A percentile compares a stretch with the other conserved stretches of the same genome.
Conservation (phyloP, 2,888 invertebrate genomes). For the Nesidiocoris tenuis region DNA sequence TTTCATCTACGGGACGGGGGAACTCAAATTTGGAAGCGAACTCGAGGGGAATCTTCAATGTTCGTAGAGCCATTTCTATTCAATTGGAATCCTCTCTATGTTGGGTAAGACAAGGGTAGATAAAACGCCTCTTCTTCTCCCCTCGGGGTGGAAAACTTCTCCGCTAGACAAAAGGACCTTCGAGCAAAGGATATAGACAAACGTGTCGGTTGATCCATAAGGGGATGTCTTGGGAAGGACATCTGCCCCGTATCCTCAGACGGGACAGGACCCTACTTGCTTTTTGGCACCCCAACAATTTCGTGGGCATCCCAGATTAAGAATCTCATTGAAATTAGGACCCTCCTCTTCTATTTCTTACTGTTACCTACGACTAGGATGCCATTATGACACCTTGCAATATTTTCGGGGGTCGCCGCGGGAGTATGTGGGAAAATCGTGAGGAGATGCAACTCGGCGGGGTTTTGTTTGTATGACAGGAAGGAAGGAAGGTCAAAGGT, state of each 20-base stretch:
- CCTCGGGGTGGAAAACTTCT: neutral
- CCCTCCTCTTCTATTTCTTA: neutral
- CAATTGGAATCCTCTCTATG: neutral
- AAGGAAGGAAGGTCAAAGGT: neutral
- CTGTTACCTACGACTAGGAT: neutral
- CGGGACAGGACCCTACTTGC: conserved; percentile 20
- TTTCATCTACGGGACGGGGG: conserved; percentile 5
- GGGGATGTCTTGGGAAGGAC: conserved; percentile 38
- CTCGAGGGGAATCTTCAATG: conserved; percentile 1
- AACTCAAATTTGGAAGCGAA: neutral
- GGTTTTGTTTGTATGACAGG: neutral
- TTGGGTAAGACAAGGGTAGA: neutral
- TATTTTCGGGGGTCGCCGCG: neutral
- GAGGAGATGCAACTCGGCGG: neutral
- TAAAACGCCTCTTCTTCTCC: neutral
- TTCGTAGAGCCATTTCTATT: neutral
- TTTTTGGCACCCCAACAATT: conserved; percentile 1
- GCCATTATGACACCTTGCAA: neutral
- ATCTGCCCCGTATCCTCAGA: conserved; percentile 41
- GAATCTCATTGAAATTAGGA: conserved; percentile 14
- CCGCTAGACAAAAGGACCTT: neutral
- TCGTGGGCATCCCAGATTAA: conserved; percentile 23
- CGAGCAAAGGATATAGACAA: conserved; percentile 32
- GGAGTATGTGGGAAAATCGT: neutral
- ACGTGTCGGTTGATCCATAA: conserved; percentile 27